A percentile compares a stretch with the other conserved stretches of the same genome.
phyloP scores from a whole-genome alignment of 2,113 vertebrate genomes.

The Xiphias gladius region DNA sequence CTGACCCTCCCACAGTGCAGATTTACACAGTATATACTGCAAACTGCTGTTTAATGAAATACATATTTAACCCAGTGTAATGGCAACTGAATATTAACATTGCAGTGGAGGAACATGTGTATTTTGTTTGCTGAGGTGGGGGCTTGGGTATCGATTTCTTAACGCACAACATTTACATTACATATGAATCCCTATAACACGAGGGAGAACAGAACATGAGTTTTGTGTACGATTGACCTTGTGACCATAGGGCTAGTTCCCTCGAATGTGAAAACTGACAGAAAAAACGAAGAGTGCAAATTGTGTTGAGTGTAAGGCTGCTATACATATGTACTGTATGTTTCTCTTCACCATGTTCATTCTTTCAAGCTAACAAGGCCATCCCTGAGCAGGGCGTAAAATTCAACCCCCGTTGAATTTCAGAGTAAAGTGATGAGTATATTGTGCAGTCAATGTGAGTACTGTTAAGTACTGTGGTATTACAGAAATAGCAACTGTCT shows the following conservation, averaged over 20 bases:
- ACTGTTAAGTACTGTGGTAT: slow-evolving; percentile 80
- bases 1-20: slow-evolving; percentile 42
- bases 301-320: slow-evolving; percentile 86
- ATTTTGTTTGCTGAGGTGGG: slow-evolving; percentile 17
- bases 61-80: slow-evolving; percentile 56
- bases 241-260: slow-evolving; percentile 68
- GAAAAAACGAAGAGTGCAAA: slow-evolving; percentile 83
- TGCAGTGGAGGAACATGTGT: slow-evolving; percentile 35
- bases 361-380: slow-evolving; percentile 88
- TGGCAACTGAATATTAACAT: slow-evolving; percentile 29
- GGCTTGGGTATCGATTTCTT: slow-evolving; percentile 52
- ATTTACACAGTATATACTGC: slow-evolving; percentile 47
- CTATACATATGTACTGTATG: slow-evolving; percentile 73
- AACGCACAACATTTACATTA: slow-evolving; percentile 49
- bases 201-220: slow-evolving; percentile 31
- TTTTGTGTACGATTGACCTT: slow-evolving; percentile 54
- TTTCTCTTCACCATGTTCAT: slow-evolving; percentile 83
- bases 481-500: slow-evolving; percentile 83
- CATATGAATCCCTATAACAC: slow-evolving; percentile 42
- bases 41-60: slow-evolving; percentile 39
- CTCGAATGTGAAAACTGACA: slow-evolving; percentile 67
- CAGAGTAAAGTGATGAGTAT: slow-evolving; percentile 89
- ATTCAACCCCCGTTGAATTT: slow-evolving; percentile 87
- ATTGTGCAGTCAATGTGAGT: slow-evolving; percentile 88
- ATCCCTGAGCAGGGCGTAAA: slow-evolving; percentile 88